Evolutionary conservation across 2,888 invertebrate genomes (phyloP), one percentile per base, ranked within the genome.

Genomic region (Cheilosia grossa): DNA sequence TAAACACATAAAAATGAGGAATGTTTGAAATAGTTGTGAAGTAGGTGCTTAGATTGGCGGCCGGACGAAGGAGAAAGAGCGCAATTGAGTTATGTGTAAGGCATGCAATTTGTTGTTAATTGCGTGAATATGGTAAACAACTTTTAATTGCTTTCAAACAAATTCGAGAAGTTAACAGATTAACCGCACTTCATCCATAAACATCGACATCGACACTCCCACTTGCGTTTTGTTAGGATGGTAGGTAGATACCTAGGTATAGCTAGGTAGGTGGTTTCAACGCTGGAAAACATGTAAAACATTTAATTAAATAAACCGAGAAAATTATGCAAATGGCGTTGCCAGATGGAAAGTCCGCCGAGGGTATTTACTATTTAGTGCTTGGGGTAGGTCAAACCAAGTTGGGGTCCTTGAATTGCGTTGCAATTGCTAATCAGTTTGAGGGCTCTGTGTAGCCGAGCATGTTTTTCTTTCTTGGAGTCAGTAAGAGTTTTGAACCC

Each of bases 191-290:
- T 49, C 33, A 53, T 54, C 30, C 56, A 42, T 27, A 27, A 27
- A 27, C 27, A 27, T 63, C 49, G 67, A 67, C 80, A 74, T 63
- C 49, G 67, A 69, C 81, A 81, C 81, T 69, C 81, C 81, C 81
- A 61, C 47, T 63, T 30, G 53, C 2, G 10, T 24, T 63, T 53
- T 37, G 13, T 37, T 37, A 13, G 13, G 37, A 37, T 10, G 37
- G 37, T 9, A 33, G 2, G 0, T 37, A 1, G 13, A 13, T 37
- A 24, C 24, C 24, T 24, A 13, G 30, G 30, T 13, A 37, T 24
- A 13, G 30, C 9, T 13, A 37, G 10, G 33, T 37, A 37, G 13
- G 10, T 10, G 37, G 37, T 1, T 13, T 37, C 13, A 0, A 13
- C 37, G 13, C 37, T 40, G 30, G 10, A 51, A 47, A 66, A 37